phyloP scores from a whole-genome alignment of 2,888 invertebrate species.

The Sesia apiformis region DNA sequence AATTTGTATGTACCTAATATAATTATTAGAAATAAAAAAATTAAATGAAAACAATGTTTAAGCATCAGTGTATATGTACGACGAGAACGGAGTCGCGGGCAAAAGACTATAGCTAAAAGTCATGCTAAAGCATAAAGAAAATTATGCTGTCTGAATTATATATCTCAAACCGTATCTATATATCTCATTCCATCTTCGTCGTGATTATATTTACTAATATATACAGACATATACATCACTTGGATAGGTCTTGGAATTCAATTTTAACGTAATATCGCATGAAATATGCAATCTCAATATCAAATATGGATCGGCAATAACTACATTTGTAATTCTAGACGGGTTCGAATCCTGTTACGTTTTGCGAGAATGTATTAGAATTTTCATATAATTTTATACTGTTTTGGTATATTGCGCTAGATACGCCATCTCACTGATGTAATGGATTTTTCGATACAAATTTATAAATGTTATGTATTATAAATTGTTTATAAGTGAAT shows the following conservation, averaged over 20 bases:
- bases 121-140: too few relatives aligned
- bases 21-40: background rate
- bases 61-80: too few relatives aligned
- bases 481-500: too few relatives aligned
- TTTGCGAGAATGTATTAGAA: background rate
- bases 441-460: too few relatives aligned
- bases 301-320: slow-evolving; percentile 22
- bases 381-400: background rate
- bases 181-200: background rate
- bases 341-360: slow-evolving; percentile 11
- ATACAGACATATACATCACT: background rate
- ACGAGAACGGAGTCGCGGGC: too few relatives aligned
- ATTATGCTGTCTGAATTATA: too few relatives aligned
- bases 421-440: too few relatives aligned
- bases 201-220: background rate
- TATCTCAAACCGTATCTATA: too few relatives aligned
- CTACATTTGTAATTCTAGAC: slow-evolving; percentile 28
- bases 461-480: too few relatives aligned
- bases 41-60: too few relatives aligned
- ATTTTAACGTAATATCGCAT: slow-evolving; percentile 19
- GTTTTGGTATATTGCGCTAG: background rate
- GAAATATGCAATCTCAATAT: slow-evolving; percentile 14
- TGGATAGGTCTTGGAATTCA: slow-evolving; percentile 14
- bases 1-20: too few relatives aligned
- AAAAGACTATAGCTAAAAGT: too few relatives aligned